Evolutionary conservation across 2,888 invertebrate genomes (phyloP), one percentile per base, ranked within the genome.

Genomic region (Parascotia fuliginaria): DNA sequence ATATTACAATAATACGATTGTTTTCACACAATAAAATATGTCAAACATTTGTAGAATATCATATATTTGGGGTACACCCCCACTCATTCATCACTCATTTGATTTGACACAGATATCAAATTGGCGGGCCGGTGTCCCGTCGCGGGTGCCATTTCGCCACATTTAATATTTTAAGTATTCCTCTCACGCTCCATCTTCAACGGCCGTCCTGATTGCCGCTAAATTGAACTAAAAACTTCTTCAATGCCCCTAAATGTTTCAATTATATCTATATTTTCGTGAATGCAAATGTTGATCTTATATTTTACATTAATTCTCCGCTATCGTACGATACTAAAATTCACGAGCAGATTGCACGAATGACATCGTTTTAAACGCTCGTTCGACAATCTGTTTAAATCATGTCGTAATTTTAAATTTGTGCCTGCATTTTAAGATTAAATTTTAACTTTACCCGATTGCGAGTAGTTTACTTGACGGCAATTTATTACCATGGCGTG

Each of bases 181-280:
- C 57, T 64, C 84, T 89, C 92, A 92, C 92, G 92, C 89, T 75
- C 81, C 85, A 70, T 85, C 88, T 88, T 88, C 89, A 88, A 89
- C 91, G 84, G 90, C 84, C 89, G 85, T 83, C 87, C 87, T 92
- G 92, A 92, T 92, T 92, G 92, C 90, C 81, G 87, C 88, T 87
- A 92, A 92, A 92, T 92, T 92, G 88, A 90, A 91, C 92, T 92
- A 92, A 92, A 90, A 92, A 92, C 89, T 92, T 91, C 86, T 88
- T 85, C 85, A 89, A 86, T 87, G 86, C 82, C 81, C 76, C 81
- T 82, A 87, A 90, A 88, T 83, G 86, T 83, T 88, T 84, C 85
- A 87, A 88, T 89, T 89, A 88, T 87, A 81, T 83, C 75, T 73
- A 77, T 81, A 83, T 79, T 82, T 82, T 77, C 70, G 64, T 65